Conservation (phyloP, 2,797 vertebrate species). For the Galagoides demidoff region DNA sequence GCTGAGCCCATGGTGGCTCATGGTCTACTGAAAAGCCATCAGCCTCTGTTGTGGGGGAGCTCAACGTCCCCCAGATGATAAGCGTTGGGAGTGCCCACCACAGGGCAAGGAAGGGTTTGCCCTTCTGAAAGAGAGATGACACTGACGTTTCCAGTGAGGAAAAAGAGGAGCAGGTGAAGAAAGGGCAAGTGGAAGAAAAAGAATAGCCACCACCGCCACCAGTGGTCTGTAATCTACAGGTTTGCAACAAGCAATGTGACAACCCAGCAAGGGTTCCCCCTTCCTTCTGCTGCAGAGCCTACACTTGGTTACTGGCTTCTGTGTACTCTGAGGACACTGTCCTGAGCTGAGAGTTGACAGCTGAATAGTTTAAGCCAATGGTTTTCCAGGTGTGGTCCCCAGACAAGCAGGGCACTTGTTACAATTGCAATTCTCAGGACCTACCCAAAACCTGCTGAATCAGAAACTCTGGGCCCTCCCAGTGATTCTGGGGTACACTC, state of each 20-base stretch:
- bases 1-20: slow-evolving; percentile 22
- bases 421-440: neutral
- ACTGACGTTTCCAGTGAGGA: neutral
- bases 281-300: neutral
- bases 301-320: neutral
- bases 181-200: neutral
- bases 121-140: neutral
- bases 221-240: neutral
- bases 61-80: neutral
- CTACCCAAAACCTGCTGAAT: neutral
- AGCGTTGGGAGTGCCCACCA: neutral
- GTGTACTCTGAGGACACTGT: neutral
- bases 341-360: neutral
- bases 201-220: neutral
- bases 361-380: neutral
- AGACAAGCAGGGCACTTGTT: neutral
- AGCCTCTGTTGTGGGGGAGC: neutral
- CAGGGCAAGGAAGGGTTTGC: neutral
- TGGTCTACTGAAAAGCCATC: neutral
- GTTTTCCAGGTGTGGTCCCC: neutral
- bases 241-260: neutral
- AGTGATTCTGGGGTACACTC: neutral
- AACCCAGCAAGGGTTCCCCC: neutral
- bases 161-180: neutral
- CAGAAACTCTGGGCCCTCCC: neutral